Conservation (phyloP, 1,140 invertebrate species). For the Hydropsyche tenuis region DNA sequence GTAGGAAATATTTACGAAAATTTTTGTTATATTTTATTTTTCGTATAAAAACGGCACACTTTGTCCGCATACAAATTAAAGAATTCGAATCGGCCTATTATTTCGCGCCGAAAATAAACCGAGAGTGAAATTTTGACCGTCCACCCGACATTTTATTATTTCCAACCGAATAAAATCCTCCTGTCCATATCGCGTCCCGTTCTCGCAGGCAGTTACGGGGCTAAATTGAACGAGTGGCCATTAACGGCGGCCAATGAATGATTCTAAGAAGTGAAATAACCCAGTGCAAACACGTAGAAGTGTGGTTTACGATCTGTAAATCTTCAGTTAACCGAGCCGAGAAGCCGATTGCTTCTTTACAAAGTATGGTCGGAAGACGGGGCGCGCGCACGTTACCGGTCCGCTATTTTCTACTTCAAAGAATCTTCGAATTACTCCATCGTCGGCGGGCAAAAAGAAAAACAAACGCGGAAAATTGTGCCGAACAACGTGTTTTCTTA, state of each 20-base stretch:
- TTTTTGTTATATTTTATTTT: no score
- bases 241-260: slow-evolving; percentile 33
- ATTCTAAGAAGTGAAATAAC: slow-evolving; percentile 48
- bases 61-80: no score
- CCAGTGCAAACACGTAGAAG: slow-evolving; percentile 43
- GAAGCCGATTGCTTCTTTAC: slow-evolving; percentile 32
- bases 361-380: slow-evolving; percentile 31
- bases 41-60: no score
- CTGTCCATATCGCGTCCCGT: neutral
- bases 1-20: neutral
- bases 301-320: slow-evolving; percentile 47
- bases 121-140: no score
- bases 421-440: neutral
- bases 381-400: neutral
- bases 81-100: no score
- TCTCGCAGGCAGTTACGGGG: neutral
- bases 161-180: no score
- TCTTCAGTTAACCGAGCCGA: slow-evolving; percentile 44
- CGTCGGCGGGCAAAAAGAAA: neutral
- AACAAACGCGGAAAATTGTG: neutral
- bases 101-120: no score
- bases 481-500: slow-evolving; percentile 1
- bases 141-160: slow-evolving; percentile 9
- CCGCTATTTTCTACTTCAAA: slow-evolving; percentile 30
- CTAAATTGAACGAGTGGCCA: slow-evolving; percentile 13